phyloP scores from a whole-genome alignment of 2,113 vertebrate species.

The Orthonyx spaldingii region DNA sequence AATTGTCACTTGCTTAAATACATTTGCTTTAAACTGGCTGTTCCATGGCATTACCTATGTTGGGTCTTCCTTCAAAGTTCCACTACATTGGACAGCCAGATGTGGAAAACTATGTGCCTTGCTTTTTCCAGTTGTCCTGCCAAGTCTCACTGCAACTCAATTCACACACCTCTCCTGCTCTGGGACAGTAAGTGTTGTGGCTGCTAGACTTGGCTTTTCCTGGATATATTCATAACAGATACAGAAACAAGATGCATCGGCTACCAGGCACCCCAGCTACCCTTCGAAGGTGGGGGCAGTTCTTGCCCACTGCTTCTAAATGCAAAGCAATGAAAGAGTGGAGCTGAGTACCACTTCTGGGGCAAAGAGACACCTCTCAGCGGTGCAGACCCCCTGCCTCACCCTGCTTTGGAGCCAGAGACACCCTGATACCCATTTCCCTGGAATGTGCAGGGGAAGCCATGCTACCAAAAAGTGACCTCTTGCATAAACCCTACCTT shows the following conservation, averaged over 20 bases:
- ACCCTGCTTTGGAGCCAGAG: background rate
- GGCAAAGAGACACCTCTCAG: background rate
- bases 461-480: fast-evolving
- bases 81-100: fast-evolving
- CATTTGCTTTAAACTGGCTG: background rate
- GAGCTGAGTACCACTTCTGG: background rate
- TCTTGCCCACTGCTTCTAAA: background rate
- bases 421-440: background rate
- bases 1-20: background rate
- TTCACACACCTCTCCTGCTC: background rate
- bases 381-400: fast-evolving
- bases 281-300: background rate
- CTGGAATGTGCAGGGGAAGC: fast-evolving
- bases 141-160: background rate
- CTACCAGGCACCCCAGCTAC: no score
- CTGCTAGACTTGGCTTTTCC: background rate
- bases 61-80: background rate
- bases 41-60: background rate
- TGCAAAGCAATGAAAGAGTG: background rate
- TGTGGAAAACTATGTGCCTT: background rate
- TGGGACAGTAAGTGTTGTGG: background rate
- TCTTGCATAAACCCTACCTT: background rate
- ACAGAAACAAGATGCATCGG: background rate
- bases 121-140: background rate
- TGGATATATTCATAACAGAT: background rate